phyloP scores from a whole-genome alignment of 2,888 invertebrate species.

The Calliphora vomitoria region DNA sequence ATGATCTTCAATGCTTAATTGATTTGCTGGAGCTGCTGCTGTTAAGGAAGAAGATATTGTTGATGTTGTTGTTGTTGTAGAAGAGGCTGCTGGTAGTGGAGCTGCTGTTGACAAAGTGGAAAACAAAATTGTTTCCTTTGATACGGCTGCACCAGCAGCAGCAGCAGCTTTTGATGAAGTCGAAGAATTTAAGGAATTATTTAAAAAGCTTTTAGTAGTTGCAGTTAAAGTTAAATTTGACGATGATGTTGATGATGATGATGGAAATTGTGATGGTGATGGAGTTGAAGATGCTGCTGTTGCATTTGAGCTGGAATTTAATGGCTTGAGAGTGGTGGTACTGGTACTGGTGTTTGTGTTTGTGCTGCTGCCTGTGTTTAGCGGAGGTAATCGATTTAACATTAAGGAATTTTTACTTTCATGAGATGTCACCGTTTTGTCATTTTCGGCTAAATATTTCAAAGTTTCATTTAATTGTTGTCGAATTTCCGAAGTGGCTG shows the following conservation, averaged over 20 bases:
- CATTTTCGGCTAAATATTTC: slow-evolving; percentile 71
- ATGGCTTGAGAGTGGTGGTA: slow-evolving; percentile 37
- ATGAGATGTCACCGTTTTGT: slow-evolving; percentile 70
- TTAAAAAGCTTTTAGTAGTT: slow-evolving; percentile 68
- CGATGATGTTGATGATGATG: slow-evolving; percentile 51
- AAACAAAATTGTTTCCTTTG: slow-evolving; percentile 56
- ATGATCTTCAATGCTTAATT: slow-evolving; percentile 80
- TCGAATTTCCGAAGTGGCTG: slow-evolving; percentile 76
- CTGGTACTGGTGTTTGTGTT: too few relatives aligned
- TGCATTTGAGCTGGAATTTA: slow-evolving; percentile 43
- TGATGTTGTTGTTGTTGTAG: slow-evolving; percentile 27
- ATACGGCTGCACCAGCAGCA: slow-evolving; percentile 7
- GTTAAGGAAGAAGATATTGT: slow-evolving; percentile 27
- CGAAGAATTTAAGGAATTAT: slow-evolving; percentile 70
- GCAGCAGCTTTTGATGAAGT: slow-evolving; percentile 52
- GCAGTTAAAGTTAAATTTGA: slow-evolving; percentile 46
- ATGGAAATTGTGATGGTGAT: slow-evolving; percentile 45
- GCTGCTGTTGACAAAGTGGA: slow-evolving; percentile 48
- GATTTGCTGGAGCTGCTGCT: slow-evolving; percentile 58
- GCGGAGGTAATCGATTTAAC: slow-evolving; percentile 64
- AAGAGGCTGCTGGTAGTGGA: slow-evolving; percentile 22
- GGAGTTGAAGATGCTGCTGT: slow-evolving; percentile 44
- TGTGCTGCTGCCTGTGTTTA: slow-evolving; percentile 11
- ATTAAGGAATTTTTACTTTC: slow-evolving; percentile 67
- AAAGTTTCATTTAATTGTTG: slow-evolving; percentile 74